Percentiles rank a stretch among this genome's conserved stretches.
phyloP scores from a whole-genome alignment of 2,797 vertebrate species.

The Lophotriccus pileatus region DNA sequence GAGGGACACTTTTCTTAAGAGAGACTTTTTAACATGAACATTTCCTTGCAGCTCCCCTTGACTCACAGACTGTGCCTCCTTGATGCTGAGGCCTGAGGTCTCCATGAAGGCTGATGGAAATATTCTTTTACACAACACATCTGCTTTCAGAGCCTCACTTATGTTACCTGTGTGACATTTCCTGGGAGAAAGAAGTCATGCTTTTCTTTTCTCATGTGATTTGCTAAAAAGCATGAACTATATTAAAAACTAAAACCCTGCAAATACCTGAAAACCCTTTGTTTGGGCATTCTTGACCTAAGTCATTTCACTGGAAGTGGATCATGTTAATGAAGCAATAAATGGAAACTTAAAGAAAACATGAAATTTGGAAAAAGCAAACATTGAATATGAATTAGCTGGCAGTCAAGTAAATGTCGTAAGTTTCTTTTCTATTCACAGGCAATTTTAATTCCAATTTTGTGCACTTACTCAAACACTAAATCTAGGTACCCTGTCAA shows the following conservation, averaged over 20 bases:
- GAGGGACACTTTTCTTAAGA: neutral
- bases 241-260: neutral
- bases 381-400: neutral
- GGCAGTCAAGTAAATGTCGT: neutral
- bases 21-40: neutral
- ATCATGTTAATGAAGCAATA: conserved; percentile 29
- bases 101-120: neutral
- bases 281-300: neutral
- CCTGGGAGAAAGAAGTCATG: neutral
- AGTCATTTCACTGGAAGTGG: neutral
- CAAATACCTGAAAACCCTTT: neutral
- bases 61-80: neutral
- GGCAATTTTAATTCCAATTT: conserved; percentile 22
- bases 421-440: neutral
- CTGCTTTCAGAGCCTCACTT: neutral
- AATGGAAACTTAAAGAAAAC: conserved; percentile 25
- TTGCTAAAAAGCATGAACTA: neutral
- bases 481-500: neutral
- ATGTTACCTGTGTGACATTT: neutral
- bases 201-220: neutral
- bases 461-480: neutral
- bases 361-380: conserved; percentile 7
- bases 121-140: neutral
- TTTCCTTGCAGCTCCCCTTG: neutral
- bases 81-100: neutral